Percentiles rank a stretch among this genome's conserved stretches.
Conservation (phyloP, 1,140 invertebrate species). For the Rhynchophorus ferrugineus region DNA sequence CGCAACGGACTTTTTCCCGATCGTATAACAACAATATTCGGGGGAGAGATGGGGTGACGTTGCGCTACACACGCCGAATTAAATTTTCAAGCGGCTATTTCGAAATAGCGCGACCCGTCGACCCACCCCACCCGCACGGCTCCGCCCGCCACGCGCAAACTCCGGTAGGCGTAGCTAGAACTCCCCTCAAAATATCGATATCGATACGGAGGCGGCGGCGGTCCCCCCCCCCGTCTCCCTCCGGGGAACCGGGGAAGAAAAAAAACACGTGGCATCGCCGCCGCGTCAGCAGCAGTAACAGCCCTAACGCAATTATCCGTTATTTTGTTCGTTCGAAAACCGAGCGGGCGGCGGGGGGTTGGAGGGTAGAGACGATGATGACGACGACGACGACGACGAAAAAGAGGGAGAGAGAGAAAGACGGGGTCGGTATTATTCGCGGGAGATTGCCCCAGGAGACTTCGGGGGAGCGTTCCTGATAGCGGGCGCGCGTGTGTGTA, state of each 20-base stretch:
- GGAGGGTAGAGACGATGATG: no score
- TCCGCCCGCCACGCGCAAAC: slow-evolving; percentile 8
- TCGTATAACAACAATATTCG: not conserved
- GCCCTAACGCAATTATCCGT: slow-evolving; percentile 32
- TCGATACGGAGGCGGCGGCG: slow-evolving; percentile 35
- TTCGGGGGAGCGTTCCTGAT: no score
- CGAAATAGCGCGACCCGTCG: slow-evolving; percentile 20
- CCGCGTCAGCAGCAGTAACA: slow-evolving; percentile 4
- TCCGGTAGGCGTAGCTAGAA: slow-evolving; percentile 28
- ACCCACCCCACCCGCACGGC: slow-evolving; percentile 4
- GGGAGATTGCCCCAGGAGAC: not conserved
- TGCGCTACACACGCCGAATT: no score
- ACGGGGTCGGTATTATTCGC: not conserved
- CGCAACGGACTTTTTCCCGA: not conserved
- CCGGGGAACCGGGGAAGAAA: slow-evolving; percentile 22
- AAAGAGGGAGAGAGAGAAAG: not conserved
- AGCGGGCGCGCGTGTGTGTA: not conserved
- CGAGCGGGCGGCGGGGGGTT: no score
- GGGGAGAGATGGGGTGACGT: slow-evolving; percentile 2
- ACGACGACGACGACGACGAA: no score
- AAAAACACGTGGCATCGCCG: slow-evolving; percentile 33
- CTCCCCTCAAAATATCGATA: slow-evolving; percentile 35
- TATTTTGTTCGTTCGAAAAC: slow-evolving; percentile 27
- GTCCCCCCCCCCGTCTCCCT: slow-evolving; percentile 24
- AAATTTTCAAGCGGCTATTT: slow-evolving; percentile 23